Conservation (phyloP, 1,140 invertebrate genomes). For the Stegodyphus mimosarum region DNA sequence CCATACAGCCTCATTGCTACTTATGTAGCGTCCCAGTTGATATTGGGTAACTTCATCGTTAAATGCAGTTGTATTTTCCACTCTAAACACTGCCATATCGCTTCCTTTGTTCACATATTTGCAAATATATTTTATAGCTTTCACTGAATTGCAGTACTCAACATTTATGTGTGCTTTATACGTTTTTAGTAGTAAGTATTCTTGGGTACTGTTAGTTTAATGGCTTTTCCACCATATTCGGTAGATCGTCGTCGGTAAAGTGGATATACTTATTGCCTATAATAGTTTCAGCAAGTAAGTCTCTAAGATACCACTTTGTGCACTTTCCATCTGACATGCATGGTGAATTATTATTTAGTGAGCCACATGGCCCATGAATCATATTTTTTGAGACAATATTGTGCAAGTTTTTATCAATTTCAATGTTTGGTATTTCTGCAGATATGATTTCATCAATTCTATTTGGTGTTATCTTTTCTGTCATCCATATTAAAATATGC, state of each 20-base stretch:
- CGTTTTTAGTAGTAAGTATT: constrained; percentile 69
- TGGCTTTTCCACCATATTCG: too few species aligned
- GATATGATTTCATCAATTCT: constrained; percentile 45
- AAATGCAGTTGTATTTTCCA: background rate
- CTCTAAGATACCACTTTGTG: too few species aligned
- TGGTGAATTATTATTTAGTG: too few species aligned
- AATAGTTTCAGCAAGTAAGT: too few species aligned
- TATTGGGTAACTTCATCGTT: constrained; percentile 54
- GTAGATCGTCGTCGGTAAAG: too few species aligned
- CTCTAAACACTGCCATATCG: constrained; percentile 53
- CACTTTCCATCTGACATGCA: too few species aligned
- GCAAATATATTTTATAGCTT: constrained; percentile 70
- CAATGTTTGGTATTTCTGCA: constrained; percentile 49
- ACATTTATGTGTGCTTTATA: constrained; percentile 72
- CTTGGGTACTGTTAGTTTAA: too few species aligned
- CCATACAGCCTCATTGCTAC: constrained; percentile 64
- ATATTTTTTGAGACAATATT: constrained; percentile 65
- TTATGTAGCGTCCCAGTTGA: constrained; percentile 56
- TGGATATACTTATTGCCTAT: too few species aligned
- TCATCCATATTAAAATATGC: constrained; percentile 63
- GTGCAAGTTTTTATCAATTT: constrained; percentile 12
- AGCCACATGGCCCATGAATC: constrained; percentile 74
- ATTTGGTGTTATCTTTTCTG: constrained; percentile 6
- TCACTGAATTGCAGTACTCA: constrained; percentile 71
- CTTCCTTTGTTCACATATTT: constrained; percentile 53